Base-by-base conservation (phyloP, 2,797 vertebrate species). In the Carapus acus region DNA sequence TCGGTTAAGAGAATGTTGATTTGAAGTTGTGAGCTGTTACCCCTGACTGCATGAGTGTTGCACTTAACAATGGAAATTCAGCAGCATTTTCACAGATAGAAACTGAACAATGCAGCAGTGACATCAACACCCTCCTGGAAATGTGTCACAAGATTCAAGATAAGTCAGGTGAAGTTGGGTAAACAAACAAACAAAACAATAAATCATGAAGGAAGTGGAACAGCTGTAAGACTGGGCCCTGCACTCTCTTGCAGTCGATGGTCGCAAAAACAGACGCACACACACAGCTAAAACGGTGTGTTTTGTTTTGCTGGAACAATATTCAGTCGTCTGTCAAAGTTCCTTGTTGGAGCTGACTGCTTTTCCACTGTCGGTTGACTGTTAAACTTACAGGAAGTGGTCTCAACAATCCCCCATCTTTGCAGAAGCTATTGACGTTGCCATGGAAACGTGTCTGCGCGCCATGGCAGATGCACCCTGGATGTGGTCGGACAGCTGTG, bases 401-500 rank as follows among this genome's bases (percentile, higher is more conserved):
- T 42, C 12, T 23, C 20, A 8, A 7, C 7, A 14, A 15, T 43
- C 21, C 9, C 14, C 21, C 14, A 15, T 8, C 14, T 23, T 47
- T 20, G 23, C 13, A 20, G 13, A 1, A 31, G 24, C 24, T 27
- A 27, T 27, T 27, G 24, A 27, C 9, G 24, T 27, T 27, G 24
- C 24, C 24, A 43, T 54, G 12, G 23, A 40, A 48, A n/a, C 11
- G 11, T 8, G 15, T 7, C 36, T 45, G 18, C 36, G n/a, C 34
- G 19, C 37, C 19, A 4, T 23, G 45, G 43, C 17, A 38, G 57
- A 66, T 55, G 29, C 24, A 36, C 16, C 49, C 8, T 47, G 42
- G 50, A 45, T 49, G 59, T 45, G 29, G 43, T 39, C 55, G 46
- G 40, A 51, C 42, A 54, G 51, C 58, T 74, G 58, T 65, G 58